phyloP scores from a whole-genome alignment of 2,113 vertebrate species.

The Scytalopus superciliaris region DNA sequence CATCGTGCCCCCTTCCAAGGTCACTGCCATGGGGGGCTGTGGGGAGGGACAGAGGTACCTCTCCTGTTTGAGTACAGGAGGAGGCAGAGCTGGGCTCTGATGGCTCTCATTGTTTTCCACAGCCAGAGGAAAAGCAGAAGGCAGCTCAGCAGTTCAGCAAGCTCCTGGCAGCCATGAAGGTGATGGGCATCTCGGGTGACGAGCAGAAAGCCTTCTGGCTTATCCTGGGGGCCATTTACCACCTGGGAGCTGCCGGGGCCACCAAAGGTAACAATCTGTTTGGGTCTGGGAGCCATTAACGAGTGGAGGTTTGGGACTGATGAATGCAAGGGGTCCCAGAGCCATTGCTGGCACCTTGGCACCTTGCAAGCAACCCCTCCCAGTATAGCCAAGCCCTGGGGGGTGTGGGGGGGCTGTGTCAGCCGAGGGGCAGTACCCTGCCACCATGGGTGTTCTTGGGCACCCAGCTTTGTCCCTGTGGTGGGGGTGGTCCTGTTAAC shows the following conservation, averaged over 20 bases:
- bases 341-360: fast-evolving
- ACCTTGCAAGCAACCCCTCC: neutral
- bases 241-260: conserved; percentile 91
- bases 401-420: neutral
- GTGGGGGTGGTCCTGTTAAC: fast-evolving
- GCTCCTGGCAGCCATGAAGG: conserved; percentile 95
- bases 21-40: neutral
- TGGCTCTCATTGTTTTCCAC: neutral
- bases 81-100: neutral
- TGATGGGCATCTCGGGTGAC: conserved; percentile 87
- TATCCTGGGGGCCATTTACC: conserved; percentile 90
- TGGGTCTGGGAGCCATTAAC: fast-evolving
- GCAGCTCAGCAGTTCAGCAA: conserved; percentile 91
- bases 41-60: neutral
- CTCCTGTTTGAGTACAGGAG: neutral
- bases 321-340: neutral
- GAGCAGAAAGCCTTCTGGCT: conserved; percentile 91
- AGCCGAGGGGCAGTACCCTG: neutral
- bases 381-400: neutral
- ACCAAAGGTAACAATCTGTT: conserved; percentile 86
- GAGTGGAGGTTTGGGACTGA: neutral
- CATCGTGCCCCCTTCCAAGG: conserved; percentile 87
- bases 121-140: conserved; percentile 95
- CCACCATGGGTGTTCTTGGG: neutral
- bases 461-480: neutral